A percentile compares a stretch with the other conserved stretches of the same genome.
Evolutionary conservation across 2,888 invertebrate species (phyloP).

Genomic region (Pasiphila rectangulata): DNA sequence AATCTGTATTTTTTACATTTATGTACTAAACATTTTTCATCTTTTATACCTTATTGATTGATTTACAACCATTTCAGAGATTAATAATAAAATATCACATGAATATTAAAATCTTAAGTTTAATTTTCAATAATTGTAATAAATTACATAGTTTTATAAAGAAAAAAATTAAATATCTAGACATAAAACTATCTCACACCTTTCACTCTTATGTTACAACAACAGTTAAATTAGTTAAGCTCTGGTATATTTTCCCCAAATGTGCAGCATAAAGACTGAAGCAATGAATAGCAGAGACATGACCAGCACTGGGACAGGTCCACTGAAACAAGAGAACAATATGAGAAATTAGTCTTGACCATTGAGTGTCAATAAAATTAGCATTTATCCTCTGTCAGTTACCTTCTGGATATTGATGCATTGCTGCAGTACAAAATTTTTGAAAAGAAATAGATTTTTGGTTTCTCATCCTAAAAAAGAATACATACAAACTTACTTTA

Average conservation of each 20-base stretch:
- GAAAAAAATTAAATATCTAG: slow-evolving; percentile 36
- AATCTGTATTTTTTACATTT: slow-evolving; percentile 21
- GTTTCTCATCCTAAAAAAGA: too few relatives aligned
- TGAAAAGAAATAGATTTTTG: too few relatives aligned
- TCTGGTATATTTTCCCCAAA: slow-evolving; percentile 99
- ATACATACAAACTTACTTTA: too few relatives aligned
- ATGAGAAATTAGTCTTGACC: too few relatives aligned
- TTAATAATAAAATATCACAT: not conserved
- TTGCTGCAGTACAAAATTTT: too few relatives aligned
- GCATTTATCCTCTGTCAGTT: too few relatives aligned
- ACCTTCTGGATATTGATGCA: too few relatives aligned
- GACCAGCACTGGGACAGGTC: slow-evolving; percentile 99
- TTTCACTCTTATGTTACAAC: slow-evolving; percentile 40
- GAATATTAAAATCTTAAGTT: slow-evolving; percentile 42
- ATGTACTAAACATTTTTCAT: not conserved
- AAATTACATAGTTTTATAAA: slow-evolving; percentile 55
- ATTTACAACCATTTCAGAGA: not conserved
- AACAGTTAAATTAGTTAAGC: slow-evolving; percentile 62
- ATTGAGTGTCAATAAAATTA: too few relatives aligned
- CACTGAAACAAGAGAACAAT: slow-evolving; percentile 83
- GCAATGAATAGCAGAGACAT: slow-evolving; percentile 99
- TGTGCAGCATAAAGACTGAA: slow-evolving; percentile 99
- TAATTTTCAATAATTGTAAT: slow-evolving; percentile 55
- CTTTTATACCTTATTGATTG: not conserved
- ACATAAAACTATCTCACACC: slow-evolving; percentile 36